Conservation (phyloP, 2,888 invertebrate genomes). For the Andrena dorsata region DNA sequence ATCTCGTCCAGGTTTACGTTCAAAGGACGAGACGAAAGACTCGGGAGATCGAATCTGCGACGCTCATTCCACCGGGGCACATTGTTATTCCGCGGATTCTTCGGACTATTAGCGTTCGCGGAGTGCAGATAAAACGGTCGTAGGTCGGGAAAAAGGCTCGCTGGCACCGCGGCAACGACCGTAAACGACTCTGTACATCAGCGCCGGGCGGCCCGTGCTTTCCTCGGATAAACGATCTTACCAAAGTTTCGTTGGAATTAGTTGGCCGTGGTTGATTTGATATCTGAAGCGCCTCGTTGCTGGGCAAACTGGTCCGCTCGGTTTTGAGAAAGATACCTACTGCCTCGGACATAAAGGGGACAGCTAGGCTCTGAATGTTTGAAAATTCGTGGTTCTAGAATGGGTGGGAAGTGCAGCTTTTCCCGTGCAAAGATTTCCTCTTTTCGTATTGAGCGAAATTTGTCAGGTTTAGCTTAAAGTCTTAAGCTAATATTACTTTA, state of each 20-base stretch:
- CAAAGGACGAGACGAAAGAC: slow-evolving; percentile 37
- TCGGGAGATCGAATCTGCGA: slow-evolving; percentile 34
- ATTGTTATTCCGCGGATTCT: slow-evolving; percentile 60
- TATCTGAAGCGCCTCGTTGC: not conserved
- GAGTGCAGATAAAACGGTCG: slow-evolving; percentile 51
- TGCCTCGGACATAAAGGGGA: not conserved
- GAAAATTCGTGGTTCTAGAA: not conserved
- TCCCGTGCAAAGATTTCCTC: not conserved
- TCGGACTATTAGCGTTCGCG: slow-evolving; percentile 52
- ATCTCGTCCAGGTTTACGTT: slow-evolving; percentile 18
- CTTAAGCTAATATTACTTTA: too few species aligned
- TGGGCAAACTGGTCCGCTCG: slow-evolving; percentile 1
- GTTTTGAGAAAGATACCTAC: slow-evolving; percentile 12
- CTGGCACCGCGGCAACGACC: slow-evolving; percentile 35
- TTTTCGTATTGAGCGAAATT: not conserved
- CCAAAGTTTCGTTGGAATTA: not conserved
- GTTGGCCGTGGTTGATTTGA: not conserved
- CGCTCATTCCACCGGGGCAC: slow-evolving; percentile 23
- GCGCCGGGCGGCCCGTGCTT: slow-evolving; percentile 6
- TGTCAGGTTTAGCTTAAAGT: not conserved
- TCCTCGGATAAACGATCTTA: not conserved
- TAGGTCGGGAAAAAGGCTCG: slow-evolving; percentile 45
- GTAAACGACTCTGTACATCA: slow-evolving; percentile 38
- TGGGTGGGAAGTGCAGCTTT: too few species aligned
- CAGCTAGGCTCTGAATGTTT: not conserved